Conservation (phyloP, 2,797 vertebrate genomes). For the Lagorchestes hirsutus region DNA sequence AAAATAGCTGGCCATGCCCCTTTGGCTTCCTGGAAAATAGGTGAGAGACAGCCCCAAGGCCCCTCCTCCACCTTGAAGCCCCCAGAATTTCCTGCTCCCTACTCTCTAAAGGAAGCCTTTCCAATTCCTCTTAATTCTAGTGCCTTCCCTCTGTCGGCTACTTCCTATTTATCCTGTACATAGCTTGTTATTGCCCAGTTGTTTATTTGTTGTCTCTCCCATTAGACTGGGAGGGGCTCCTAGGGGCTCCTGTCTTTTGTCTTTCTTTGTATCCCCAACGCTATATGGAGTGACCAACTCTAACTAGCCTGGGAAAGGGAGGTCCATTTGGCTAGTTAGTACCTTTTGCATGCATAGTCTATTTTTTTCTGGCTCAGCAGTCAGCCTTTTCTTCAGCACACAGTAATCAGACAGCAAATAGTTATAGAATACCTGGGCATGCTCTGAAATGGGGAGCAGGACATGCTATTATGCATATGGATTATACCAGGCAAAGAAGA, state of each 20-base stretch:
- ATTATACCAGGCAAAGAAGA: not conserved
- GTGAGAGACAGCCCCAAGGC: not conserved
- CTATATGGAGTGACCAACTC: not conserved
- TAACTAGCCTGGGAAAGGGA: not conserved
- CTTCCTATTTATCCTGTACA: not conserved
- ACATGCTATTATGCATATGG: not conserved
- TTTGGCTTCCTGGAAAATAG: not conserved
- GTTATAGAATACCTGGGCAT: not conserved
- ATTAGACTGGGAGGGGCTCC: not conserved
- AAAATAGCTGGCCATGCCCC: not conserved
- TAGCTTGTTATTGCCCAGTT: not conserved
- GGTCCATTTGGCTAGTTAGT: not conserved
- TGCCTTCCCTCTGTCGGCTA: not conserved
- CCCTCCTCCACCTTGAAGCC: not conserved
- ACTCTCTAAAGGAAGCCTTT: too few relatives aligned
- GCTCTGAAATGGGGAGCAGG: not conserved
- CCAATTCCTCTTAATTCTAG: too few relatives aligned
- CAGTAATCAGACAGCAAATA: not conserved
- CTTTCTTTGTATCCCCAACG: not conserved
- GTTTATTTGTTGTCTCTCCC: not conserved
- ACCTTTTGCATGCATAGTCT: not conserved
- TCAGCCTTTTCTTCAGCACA: not conserved
- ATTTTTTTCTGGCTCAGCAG: not conserved
- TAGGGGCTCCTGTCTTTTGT: too few relatives aligned
- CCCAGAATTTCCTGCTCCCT: too few relatives aligned